A percentile compares a stretch with the other conserved stretches of the same genome.
Evolutionary conservation across 2,888 invertebrate species (phyloP).

Genomic region (Temnothorax unifasciatus): DNA sequence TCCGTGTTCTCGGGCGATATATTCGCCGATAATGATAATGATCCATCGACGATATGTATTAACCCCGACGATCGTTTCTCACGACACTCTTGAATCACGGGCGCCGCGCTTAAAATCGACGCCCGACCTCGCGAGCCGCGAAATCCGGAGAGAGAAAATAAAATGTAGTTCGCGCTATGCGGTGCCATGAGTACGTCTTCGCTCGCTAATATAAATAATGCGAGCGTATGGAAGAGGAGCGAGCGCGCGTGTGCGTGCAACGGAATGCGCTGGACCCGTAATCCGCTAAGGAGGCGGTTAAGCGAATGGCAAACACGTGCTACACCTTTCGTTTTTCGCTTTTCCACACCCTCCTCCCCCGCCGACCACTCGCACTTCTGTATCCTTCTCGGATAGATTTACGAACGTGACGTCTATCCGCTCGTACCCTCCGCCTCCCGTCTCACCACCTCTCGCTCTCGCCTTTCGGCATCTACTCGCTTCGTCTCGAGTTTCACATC

Average conservation of each 20-base stretch:
- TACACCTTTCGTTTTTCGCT: constrained; percentile 59
- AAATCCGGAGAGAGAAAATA: constrained; percentile 37
- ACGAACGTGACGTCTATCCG: constrained; percentile 54
- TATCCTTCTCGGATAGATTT: constrained; percentile 47
- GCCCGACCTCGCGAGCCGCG: constrained; percentile 39
- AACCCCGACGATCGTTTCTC: constrained; percentile 31
- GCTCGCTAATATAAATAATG: constrained; percentile 71
- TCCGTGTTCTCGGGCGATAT: constrained; percentile 1
- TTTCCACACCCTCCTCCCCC: constrained; percentile 36
- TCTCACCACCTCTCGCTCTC: constrained; percentile 22
- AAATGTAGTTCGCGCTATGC: not conserved
- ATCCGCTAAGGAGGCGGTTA: constrained; percentile 44
- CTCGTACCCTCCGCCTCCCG: constrained; percentile 11
- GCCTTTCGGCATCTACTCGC: constrained; percentile 41
- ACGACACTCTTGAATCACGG: constrained; percentile 3
- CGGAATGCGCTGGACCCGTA: constrained; percentile 24
- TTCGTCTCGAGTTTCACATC: constrained; percentile 72
- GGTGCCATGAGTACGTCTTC: constrained; percentile 62
- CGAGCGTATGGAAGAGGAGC: constrained; percentile 32
- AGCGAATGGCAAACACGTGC: constrained; percentile 73
- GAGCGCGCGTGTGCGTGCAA: constrained; percentile 25
- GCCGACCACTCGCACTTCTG: not conserved
- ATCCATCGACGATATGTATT: constrained; percentile 42
- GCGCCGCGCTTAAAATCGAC: constrained; percentile 43
- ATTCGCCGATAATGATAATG: constrained; percentile 24